phyloP scores from a whole-genome alignment of 2,797 vertebrate genomes.

The Esox masquinongy region DNA sequence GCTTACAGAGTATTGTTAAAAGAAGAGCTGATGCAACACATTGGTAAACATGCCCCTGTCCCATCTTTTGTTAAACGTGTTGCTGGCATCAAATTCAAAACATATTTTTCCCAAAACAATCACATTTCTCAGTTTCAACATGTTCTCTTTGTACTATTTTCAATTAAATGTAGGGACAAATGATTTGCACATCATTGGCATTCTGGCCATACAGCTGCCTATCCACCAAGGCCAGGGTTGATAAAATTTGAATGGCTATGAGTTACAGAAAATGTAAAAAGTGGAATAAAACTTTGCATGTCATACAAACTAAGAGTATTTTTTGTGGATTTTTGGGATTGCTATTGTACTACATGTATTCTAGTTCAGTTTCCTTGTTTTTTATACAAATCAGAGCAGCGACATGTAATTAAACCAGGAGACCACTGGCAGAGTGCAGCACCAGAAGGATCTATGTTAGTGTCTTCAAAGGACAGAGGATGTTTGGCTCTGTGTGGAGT shows the following conservation, averaged over 20 bases:
- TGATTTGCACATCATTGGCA: no score
- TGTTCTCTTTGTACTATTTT: no score
- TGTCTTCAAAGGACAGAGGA: slow-evolving; percentile 64
- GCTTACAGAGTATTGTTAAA: no score
- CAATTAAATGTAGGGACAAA: no score
- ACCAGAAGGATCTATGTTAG: slow-evolving; percentile 53
- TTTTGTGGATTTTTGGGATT: neutral
- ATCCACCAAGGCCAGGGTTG: neutral
- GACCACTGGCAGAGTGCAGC: neutral
- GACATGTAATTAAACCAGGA: neutral
- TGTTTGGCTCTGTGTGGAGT: slow-evolving; percentile 30
- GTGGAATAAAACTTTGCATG: neutral
- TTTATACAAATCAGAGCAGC: neutral
- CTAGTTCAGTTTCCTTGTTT: neutral
- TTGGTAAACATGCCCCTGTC: no score
- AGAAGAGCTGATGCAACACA: no score
- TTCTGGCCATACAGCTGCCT: neutral
- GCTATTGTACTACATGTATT: neutral
- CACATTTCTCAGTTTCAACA: no score
- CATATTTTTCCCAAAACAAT: no score
- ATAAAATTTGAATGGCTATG: neutral
- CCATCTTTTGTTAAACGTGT: no score
- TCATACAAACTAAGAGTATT: neutral
- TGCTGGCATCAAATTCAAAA: no score
- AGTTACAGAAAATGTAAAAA: neutral